A percentile compares a stretch with the other conserved stretches of the same genome.
Conservation (phyloP, 2,888 invertebrate genomes). For the Ophion obscuratus region DNA sequence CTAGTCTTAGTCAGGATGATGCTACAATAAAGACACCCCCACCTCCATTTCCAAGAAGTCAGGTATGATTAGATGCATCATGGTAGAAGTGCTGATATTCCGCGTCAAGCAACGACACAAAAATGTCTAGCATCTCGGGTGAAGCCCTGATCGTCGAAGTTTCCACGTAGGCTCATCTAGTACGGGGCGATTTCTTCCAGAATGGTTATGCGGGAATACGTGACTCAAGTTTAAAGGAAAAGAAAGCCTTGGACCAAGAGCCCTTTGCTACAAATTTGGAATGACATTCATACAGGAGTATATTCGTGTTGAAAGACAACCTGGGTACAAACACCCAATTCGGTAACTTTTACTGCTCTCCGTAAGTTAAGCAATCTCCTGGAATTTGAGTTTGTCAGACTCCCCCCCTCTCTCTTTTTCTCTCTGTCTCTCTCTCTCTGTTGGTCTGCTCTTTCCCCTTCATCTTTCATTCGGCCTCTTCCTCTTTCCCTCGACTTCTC, state of each 20-base stretch:
- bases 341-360: slow-evolving; percentile 24
- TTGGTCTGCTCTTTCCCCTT: not conserved
- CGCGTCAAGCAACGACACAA: not conserved
- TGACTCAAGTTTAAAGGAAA: not conserved
- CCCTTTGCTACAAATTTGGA: slow-evolving; percentile 14
- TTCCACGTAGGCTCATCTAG: not conserved
- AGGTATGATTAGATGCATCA: not conserved
- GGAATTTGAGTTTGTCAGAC: slow-evolving; percentile 61
- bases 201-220: not conserved
- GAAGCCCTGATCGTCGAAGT: not conserved
- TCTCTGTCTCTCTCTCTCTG: slow-evolving; percentile 3
- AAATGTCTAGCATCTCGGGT: not conserved
- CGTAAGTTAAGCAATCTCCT: slow-evolving; percentile 43
- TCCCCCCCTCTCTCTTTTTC: slow-evolving; percentile 12
- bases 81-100: not conserved
- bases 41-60: not conserved
- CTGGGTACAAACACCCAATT: slow-evolving; percentile 44
- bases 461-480: slow-evolving; percentile 8
- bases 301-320: slow-evolving; percentile 38
- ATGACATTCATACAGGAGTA: slow-evolving; percentile 36
- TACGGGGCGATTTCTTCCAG: not conserved
- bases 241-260: not conserved
- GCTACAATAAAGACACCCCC: too few species aligned
- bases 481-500: slow-evolving; percentile 31
- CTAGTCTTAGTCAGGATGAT: too few species aligned